Percentiles rank a stretch among this genome's conserved stretches.
Conservation (phyloP, 1,140 invertebrate species). For the Samia ricini region DNA sequence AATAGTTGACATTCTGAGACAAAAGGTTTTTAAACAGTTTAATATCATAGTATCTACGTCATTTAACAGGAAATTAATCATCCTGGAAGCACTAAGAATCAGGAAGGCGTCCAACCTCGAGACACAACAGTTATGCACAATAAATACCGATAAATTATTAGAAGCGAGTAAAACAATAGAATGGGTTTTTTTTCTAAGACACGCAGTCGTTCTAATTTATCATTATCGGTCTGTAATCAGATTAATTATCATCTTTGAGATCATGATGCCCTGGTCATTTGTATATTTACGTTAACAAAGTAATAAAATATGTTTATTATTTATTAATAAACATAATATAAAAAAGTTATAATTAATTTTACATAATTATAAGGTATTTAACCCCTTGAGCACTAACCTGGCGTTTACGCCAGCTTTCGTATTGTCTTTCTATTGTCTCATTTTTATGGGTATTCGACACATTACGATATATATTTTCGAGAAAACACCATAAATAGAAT, state of each 20-base stretch:
- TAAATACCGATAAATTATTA: slow-evolving; percentile 16
- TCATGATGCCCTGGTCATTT: not conserved
- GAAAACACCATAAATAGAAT: too few relatives aligned
- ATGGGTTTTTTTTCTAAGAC: slow-evolving; percentile 13
- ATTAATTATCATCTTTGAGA: not conserved
- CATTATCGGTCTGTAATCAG: not conserved
- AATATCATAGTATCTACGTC: slow-evolving; percentile 11
- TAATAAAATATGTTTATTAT: too few relatives aligned
- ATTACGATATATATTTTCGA: too few relatives aligned
- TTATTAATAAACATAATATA: too few relatives aligned
- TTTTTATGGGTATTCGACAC: too few relatives aligned
- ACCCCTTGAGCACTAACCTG: too few relatives aligned
- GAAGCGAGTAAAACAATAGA: slow-evolving; percentile 15
- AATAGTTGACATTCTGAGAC: not conserved
- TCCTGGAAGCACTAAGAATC: slow-evolving; percentile 6
- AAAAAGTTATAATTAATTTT: too few relatives aligned
- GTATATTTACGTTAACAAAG: too few relatives aligned
- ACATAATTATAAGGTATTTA: too few relatives aligned
- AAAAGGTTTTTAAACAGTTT: not conserved
- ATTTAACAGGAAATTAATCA: slow-evolving; percentile 8
- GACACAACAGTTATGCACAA: slow-evolving; percentile 6
- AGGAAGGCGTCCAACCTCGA: slow-evolving; percentile 11
- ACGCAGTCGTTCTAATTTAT: slow-evolving; percentile 4
- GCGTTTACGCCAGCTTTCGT: too few relatives aligned
- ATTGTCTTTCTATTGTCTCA: too few relatives aligned